Evolutionary conservation across 1,140 invertebrate species (phyloP), one percentile per base, ranked within the genome.

Genomic region (Epicauta chinensis): DNA sequence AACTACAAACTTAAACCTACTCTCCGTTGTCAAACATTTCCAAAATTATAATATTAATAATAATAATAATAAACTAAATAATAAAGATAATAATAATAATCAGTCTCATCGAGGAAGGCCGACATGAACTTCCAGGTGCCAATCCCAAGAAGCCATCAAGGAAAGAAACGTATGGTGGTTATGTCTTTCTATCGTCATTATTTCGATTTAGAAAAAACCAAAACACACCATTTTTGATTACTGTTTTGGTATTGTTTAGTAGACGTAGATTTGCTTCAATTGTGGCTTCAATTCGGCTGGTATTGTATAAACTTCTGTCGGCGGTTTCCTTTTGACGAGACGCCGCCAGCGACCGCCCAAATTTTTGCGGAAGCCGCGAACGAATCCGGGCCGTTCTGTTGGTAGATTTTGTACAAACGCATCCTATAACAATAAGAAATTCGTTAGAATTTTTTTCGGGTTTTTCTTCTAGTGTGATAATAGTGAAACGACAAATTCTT

Each of bases 241-340:
- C 10, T 30, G 29, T 16, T 41, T 15, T 17, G 15, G 40, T 29
- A 42, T 23, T 23, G 11, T 32, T 41, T 56, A 91, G 75, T 91
- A 91, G 60, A 91, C 89, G 71, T 91, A 91, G 62, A 91, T 91
- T 65, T 88, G 84, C 72, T 91, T 91, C 34, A 91, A 77, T 73
- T 91, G 89, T 57, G 87, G 87, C 71, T 87, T 86, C 52, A 90
- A 76, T 73, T 91, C 88, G 17, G 86, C 83, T 47, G 89, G 87
- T 75, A 91, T 88, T 62, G 84, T 85, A 75, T 87, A 88, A 48
- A 83, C 80, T 64, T 89, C 85, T 66, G 83, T 80, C 60, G 82
- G 80, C 29, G 84, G 79, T 75, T 89, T 89, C 77, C 81, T 84
- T 66, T 87, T 86, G 45, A 89, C 85, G 58, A 89, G 74, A 60